phyloP scores from a whole-genome alignment of 2,797 vertebrate species.

The Bovichtus diacanthus region DNA sequence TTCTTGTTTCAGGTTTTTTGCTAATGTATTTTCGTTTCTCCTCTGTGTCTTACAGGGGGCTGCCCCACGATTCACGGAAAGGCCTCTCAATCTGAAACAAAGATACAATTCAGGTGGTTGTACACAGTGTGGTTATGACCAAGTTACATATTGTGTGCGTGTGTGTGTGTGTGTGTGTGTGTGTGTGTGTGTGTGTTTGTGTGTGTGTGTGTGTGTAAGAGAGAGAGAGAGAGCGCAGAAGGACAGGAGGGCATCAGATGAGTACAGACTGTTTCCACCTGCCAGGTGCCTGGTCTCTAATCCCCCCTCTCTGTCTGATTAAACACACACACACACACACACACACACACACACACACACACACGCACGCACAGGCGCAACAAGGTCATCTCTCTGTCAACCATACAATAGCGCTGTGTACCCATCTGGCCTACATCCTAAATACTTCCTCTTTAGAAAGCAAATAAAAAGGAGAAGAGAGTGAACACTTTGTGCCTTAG shows the following conservation, averaged over 20 bases:
- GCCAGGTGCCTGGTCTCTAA: slow-evolving; percentile 84
- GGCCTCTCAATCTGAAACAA: slow-evolving; percentile 24
- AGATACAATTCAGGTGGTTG: slow-evolving; percentile 16
- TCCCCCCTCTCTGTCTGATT: slow-evolving; percentile 83
- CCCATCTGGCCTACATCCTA: slow-evolving; percentile 78
- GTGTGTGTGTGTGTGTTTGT: slow-evolving; percentile 22
- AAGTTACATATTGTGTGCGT: slow-evolving; percentile 44
- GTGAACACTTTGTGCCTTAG: slow-evolving; percentile 10
- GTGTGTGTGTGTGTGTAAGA: slow-evolving; percentile 25
- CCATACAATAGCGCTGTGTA: slow-evolving; percentile 79
- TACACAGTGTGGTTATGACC: slow-evolving; percentile 7
- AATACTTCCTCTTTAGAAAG: slow-evolving; percentile 72
- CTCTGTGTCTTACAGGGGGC: not conserved
- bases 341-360: slow-evolving; percentile 65
- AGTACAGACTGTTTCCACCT: slow-evolving; percentile 83
- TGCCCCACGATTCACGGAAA: not conserved
- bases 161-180: slow-evolving; percentile 7
- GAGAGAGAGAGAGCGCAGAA: slow-evolving; percentile 29
- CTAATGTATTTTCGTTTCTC: not conserved
- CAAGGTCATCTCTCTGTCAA: slow-evolving; percentile 83
- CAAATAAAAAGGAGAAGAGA: slow-evolving; percentile 58
- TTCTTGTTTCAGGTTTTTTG: not conserved
- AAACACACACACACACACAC: slow-evolving; percentile 66
- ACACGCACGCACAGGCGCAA: slow-evolving; percentile 48
- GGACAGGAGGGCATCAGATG: slow-evolving; percentile 80